Percentiles rank a stretch among this genome's conserved stretches.
Conservation (phyloP, 2,797 vertebrate species). For the Crocodylus rhombifer region DNA sequence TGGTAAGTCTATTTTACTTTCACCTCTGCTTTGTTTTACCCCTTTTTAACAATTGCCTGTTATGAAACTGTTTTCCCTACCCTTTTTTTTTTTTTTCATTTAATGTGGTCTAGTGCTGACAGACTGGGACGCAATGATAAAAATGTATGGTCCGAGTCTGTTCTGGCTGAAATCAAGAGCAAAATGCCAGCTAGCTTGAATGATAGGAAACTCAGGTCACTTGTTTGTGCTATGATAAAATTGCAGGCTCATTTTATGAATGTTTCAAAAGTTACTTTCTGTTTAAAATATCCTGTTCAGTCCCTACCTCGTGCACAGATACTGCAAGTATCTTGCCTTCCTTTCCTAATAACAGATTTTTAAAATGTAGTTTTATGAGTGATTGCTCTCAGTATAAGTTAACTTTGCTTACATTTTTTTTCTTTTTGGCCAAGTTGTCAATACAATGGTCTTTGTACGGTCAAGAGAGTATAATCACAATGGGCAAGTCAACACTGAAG, state of each 20-base stretch:
- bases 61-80: not conserved
- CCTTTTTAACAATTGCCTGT: not conserved
- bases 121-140: not conserved
- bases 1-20: not conserved
- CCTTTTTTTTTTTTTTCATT: not conserved
- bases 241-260: not conserved
- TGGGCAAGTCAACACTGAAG: too few species aligned
- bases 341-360: not conserved
- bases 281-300: not conserved
- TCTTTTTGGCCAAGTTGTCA: rapidly evolving
- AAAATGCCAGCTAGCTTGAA: not conserved
- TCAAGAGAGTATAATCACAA: too few species aligned
- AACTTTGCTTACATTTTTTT: not conserved
- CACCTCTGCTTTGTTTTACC: not conserved
- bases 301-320: not conserved
- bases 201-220: not conserved
- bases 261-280: not conserved
- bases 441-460: not conserved
- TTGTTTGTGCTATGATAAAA: not conserved
- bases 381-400: not conserved
- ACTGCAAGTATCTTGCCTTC: not conserved
- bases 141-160: not conserved
- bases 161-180: not conserved
- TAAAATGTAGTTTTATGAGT: not conserved
- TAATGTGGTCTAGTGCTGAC: not conserved